Conservation (phyloP, 1,140 invertebrate genomes). For the Bombus pyrosoma region DNA sequence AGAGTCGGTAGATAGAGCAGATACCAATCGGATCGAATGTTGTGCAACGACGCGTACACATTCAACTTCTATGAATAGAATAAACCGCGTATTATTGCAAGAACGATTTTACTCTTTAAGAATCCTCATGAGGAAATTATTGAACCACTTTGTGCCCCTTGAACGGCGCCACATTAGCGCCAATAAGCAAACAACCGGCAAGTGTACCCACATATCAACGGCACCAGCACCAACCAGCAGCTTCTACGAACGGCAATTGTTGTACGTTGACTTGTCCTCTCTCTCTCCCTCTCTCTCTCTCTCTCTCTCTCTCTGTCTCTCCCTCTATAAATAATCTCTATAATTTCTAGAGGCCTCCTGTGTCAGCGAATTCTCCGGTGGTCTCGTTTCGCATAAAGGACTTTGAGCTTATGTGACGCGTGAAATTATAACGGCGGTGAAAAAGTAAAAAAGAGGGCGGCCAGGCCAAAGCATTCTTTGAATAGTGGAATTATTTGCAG, state of each 20-base stretch:
- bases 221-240: slow-evolving; percentile 26
- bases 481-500: slow-evolving; percentile 59
- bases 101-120: slow-evolving; percentile 47
- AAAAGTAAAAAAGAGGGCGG: slow-evolving; percentile 38
- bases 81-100: slow-evolving; percentile 19
- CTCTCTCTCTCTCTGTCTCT: not conserved
- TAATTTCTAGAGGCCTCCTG: slow-evolving; percentile 60
- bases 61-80: not conserved
- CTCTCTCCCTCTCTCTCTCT: not conserved
- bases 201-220: slow-evolving; percentile 55
- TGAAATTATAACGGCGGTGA: slow-evolving; percentile 69
- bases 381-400: slow-evolving; percentile 65
- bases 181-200: slow-evolving; percentile 64
- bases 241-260: slow-evolving; percentile 68
- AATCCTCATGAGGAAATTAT: slow-evolving; percentile 63
- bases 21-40: slow-evolving; percentile 5
- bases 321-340: slow-evolving; percentile 65
- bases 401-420: slow-evolving; percentile 74
- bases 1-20: not conserved
- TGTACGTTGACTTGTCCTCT: slow-evolving; percentile 62
- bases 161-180: slow-evolving; percentile 68
- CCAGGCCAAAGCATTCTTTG: slow-evolving; percentile 71
- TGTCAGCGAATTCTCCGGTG: slow-evolving; percentile 63
- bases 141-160: slow-evolving; percentile 64
- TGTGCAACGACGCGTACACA: not conserved